Conservation (phyloP, 1,140 invertebrate genomes). For the Cylas formicarius region DNA sequence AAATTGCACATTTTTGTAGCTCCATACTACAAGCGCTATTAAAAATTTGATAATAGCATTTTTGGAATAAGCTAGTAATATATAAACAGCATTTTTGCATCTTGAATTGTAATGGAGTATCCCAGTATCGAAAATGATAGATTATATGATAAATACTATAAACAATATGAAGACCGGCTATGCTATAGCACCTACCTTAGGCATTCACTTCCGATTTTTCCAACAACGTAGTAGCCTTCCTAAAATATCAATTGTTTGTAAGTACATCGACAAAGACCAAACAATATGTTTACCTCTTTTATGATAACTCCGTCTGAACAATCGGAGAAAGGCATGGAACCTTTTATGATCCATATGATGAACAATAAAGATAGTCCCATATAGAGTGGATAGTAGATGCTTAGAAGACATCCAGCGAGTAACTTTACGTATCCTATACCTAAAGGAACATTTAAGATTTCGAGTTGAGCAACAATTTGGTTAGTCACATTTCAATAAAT, state of each 20-base stretch:
- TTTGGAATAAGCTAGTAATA: too few relatives aligned
- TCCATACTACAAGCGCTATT: too few relatives aligned
- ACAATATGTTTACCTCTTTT: slow-evolving; percentile 34
- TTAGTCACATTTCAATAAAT: too few relatives aligned
- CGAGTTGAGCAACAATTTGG: too few relatives aligned
- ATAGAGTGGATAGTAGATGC: slow-evolving; percentile 48
- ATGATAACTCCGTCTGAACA: slow-evolving; percentile 39
- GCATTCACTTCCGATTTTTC: slow-evolving; percentile 42
- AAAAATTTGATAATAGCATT: too few relatives aligned
- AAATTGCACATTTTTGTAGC: too few relatives aligned
- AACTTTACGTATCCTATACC: slow-evolving; percentile 53
- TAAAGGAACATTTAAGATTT: slow-evolving; percentile 38
- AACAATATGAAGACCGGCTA: slow-evolving; percentile 10
- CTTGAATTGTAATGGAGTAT: too few relatives aligned
- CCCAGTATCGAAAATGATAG: too few relatives aligned
- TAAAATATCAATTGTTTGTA: slow-evolving; percentile 30
- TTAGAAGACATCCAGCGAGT: slow-evolving; percentile 44
- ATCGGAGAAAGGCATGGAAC: slow-evolving; percentile 45
- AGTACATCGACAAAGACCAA: slow-evolving; percentile 8
- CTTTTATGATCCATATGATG: slow-evolving; percentile 47
- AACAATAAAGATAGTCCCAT: slow-evolving; percentile 47
- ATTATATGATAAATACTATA: slow-evolving; percentile 29
- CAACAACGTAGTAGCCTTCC: slow-evolving; percentile 34
- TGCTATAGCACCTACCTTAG: slow-evolving; percentile 40
- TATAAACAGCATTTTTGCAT: too few relatives aligned